Percentiles rank a stretch among this genome's conserved stretches.
Conservation (phyloP, 53 echinoderm and acorn worm species). For the Temnopleurus reevesii region DNA sequence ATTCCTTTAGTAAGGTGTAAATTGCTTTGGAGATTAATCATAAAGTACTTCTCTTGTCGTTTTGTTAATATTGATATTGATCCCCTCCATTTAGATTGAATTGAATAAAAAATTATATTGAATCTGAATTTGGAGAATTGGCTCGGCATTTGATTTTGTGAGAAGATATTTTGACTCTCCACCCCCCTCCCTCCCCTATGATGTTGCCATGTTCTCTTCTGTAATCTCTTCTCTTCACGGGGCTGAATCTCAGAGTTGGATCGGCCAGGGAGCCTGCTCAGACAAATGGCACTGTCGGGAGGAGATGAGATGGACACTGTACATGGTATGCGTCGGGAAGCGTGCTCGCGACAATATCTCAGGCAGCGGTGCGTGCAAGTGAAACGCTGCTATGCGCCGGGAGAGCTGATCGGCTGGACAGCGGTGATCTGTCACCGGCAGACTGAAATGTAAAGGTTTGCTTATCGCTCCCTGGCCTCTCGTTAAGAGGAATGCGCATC, state of each 20-base stretch:
- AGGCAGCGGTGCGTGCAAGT: constrained; percentile 55
- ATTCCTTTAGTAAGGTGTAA: no score
- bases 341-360: constrained; percentile 54
- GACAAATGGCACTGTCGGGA: constrained; percentile 42
- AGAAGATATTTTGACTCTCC: no score
- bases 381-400: constrained; percentile 50
- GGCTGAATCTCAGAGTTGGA: neutral
- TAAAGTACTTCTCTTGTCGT: no score
- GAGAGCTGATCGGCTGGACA: neutral
- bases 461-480: constrained; percentile 3
- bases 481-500: neutral
- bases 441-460: constrained; percentile 18
- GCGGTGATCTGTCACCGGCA: constrained; percentile 38
- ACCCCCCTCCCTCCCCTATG: no score
- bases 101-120: no score
- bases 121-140: no score
- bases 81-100: no score
- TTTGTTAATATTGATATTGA: no score
- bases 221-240: neutral
- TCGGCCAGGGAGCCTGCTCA: constrained; percentile 1
- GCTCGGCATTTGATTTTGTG: no score
- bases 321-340: constrained; percentile 23
- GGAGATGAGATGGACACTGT: neutral
- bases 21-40: no score
- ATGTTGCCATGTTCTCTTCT: neutral